Percentiles rank a stretch among this genome's conserved stretches.
Evolutionary conservation across 2,797 vertebrate genomes (phyloP).

Genomic region (Amblyopsis hoosieri): DNA sequence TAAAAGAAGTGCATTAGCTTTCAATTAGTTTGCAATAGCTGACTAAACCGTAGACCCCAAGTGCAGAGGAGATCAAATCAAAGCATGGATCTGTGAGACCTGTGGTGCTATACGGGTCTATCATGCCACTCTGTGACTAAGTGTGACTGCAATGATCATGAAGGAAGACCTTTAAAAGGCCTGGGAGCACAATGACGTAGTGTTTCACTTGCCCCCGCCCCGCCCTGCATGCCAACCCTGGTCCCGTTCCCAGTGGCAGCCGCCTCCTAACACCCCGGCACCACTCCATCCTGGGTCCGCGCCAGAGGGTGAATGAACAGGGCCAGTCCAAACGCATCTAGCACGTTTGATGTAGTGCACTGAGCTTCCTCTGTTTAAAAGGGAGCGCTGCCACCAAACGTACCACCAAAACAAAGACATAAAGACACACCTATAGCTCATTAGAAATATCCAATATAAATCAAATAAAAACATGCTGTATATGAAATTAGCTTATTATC

Average conservation of each 20-base stretch:
- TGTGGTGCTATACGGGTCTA: not conserved
- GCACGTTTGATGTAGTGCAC: slow-evolving; percentile 76
- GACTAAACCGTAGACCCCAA: not conserved
- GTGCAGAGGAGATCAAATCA: slow-evolving; percentile 4
- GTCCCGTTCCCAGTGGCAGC: slow-evolving; percentile 51
- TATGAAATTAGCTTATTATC: not conserved
- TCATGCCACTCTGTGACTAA: slow-evolving; percentile 26
- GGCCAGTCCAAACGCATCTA: slow-evolving; percentile 61
- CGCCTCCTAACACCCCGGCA: slow-evolving; percentile 43
- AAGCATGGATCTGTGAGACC: slow-evolving; percentile 2
- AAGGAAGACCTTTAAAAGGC: slow-evolving; percentile 60
- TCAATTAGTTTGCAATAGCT: too few relatives aligned
- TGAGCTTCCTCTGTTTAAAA: slow-evolving; percentile 71
- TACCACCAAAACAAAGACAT: slow-evolving; percentile 37
- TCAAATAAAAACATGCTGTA: not conserved
- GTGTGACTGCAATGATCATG: slow-evolving; percentile 47
- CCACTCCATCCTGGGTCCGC: slow-evolving; percentile 57
- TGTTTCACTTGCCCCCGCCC: slow-evolving; percentile 59
- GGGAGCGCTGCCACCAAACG: slow-evolving; percentile 18
- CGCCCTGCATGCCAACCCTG: slow-evolving; percentile 34
- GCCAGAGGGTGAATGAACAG: slow-evolving; percentile 72
- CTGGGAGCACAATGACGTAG: slow-evolving; percentile 69
- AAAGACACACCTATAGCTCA: slow-evolving; percentile 6
- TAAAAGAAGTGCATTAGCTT: too few relatives aligned
- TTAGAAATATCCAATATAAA: not conserved